Percentiles rank a stretch among this genome's conserved stretches.
Evolutionary conservation across 2,797 vertebrate species (phyloP).

Genomic region (Triplophysa bombifrons): DNA sequence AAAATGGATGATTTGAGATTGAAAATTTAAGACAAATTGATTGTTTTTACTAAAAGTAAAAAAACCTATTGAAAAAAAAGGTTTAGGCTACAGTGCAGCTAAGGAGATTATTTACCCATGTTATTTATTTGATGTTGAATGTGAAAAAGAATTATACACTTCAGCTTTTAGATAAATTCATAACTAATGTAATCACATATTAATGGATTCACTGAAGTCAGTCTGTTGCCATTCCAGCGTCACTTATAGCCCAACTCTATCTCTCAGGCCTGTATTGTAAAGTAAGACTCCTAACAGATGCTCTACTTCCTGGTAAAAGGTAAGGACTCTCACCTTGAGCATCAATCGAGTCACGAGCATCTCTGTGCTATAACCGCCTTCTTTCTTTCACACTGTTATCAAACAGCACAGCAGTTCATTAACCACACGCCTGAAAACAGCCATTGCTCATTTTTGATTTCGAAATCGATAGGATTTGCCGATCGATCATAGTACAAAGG

Average conservation of each 20-base stretch:
- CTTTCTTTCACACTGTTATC: neutral
- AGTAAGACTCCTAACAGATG: constrained; percentile 58
- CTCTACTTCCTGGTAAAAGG: constrained; percentile 64
- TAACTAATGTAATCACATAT: neutral
- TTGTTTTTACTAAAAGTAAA: neutral
- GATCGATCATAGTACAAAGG: constrained; percentile 24
- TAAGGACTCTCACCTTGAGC: constrained; percentile 51
- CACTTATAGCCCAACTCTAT: constrained; percentile 20
- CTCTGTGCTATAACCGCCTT: neutral
- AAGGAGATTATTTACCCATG: neutral
- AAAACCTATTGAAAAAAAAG: no score
- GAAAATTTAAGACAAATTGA: neutral
- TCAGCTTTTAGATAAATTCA: no score
- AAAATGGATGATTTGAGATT: neutral
- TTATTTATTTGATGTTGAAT: no score
- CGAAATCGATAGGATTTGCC: constrained; percentile 62
- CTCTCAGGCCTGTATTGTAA: constrained; percentile 48
- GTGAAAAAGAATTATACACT: no score
- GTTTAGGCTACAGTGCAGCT: neutral
- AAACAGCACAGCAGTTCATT: constrained; percentile 25
- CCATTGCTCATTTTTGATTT: constrained; percentile 42
- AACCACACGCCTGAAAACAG: constrained; percentile 1
- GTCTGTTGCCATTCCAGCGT: no score
- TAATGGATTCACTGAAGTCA: neutral
- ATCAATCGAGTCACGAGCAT: constrained; percentile 28